These are phyloP conservation scores for Drosophila eohydei DNA, from an alignment of 2,888 invertebrate species.

Conservation along the genomic window DNA sequence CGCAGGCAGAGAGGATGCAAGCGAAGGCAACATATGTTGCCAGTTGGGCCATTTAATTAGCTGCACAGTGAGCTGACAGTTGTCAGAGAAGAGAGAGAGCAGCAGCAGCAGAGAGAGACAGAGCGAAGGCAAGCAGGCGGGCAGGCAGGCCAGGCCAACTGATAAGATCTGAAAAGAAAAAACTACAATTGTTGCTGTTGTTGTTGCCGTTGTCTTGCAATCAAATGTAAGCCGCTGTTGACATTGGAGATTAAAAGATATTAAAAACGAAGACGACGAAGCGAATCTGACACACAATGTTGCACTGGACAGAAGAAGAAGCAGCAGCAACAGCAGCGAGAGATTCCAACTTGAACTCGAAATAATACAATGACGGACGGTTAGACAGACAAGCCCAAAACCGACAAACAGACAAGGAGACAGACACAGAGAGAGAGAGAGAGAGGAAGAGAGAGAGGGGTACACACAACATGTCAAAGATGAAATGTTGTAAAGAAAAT, in stretches of 20 bases:
- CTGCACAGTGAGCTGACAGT: constrained; percentile 70
- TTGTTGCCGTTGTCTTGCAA: constrained; percentile 72
- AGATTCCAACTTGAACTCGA: constrained; percentile 42
- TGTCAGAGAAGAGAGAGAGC: constrained; percentile 53
- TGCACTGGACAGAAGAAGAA: constrained; percentile 45
- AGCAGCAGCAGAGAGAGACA: constrained; percentile 13
- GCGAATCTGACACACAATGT: constrained; percentile 55
- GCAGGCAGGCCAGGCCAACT: constrained; percentile 47
- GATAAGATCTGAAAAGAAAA: constrained; percentile 68
- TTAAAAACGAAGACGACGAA: constrained; percentile 74
- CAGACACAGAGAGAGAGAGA: constrained; percentile 18
- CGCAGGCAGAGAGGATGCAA: constrained; percentile 7
- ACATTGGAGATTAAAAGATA: constrained; percentile 82
- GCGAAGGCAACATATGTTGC: constrained; percentile 71
- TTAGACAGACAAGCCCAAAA: constrained; percentile 34
- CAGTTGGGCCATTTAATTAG: constrained; percentile 78
- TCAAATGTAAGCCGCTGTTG: constrained; percentile 82
- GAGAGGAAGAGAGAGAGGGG: constrained; percentile 17
- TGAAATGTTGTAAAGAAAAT: constrained; percentile 79
- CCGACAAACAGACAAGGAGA: constrained; percentile 24
- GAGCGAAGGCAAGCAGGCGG: constrained; percentile 10
- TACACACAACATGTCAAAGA: constrained; percentile 77
- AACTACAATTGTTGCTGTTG: constrained; percentile 54
- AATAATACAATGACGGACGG: constrained; percentile 46
- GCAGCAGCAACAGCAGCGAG: constrained; percentile 1